These are phyloP conservation scores for Myopa tessellatipennis DNA, from an alignment of 2,888 invertebrate genomes.

Conservation along the genomic window DNA sequence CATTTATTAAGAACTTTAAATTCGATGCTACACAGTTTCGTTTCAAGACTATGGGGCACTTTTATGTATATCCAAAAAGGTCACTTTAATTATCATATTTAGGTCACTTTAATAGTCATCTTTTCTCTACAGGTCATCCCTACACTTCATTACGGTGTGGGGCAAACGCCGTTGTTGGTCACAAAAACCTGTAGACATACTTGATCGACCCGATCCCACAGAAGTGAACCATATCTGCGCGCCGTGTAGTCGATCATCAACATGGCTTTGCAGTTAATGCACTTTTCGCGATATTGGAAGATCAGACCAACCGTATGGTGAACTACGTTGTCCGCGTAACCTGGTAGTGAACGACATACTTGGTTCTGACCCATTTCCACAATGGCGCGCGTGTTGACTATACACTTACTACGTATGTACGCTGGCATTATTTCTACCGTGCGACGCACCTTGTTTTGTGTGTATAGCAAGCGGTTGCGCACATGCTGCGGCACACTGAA, in stretches of 20 bases:
- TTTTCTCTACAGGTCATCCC: neutral
- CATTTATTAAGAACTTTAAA: slow-evolving; percentile 11
- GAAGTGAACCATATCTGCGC: slow-evolving; percentile 62
- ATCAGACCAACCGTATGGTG: slow-evolving; percentile 62
- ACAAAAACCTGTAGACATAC: slow-evolving; percentile 60
- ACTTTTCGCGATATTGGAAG: slow-evolving; percentile 65
- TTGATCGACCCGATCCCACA: slow-evolving; percentile 64
- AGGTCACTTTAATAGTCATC: slow-evolving; percentile 6
- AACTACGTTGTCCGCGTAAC: slow-evolving; percentile 59
- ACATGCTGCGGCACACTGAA: slow-evolving; percentile 57
- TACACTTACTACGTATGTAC: slow-evolving; percentile 88
- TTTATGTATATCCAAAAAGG: neutral
- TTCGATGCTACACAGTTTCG: neutral
- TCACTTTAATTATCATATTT: slow-evolving; percentile 8
- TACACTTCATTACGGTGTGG: slow-evolving; percentile 42
- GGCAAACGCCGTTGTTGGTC: slow-evolving; percentile 59
- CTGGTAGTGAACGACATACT: slow-evolving; percentile 68
- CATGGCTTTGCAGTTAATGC: slow-evolving; percentile 59
- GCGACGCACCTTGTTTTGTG: slow-evolving; percentile 65
- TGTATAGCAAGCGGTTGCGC: slow-evolving; percentile 63
- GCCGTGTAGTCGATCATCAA: slow-evolving; percentile 62
- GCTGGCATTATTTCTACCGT: slow-evolving; percentile 68
- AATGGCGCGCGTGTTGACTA: slow-evolving; percentile 82
- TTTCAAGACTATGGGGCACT: too few species aligned
- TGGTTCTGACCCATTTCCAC: slow-evolving; percentile 92